Evolutionary conservation across 2,797 vertebrate genomes (phyloP).

Genomic region (Pangasius larnaudii): DNA sequence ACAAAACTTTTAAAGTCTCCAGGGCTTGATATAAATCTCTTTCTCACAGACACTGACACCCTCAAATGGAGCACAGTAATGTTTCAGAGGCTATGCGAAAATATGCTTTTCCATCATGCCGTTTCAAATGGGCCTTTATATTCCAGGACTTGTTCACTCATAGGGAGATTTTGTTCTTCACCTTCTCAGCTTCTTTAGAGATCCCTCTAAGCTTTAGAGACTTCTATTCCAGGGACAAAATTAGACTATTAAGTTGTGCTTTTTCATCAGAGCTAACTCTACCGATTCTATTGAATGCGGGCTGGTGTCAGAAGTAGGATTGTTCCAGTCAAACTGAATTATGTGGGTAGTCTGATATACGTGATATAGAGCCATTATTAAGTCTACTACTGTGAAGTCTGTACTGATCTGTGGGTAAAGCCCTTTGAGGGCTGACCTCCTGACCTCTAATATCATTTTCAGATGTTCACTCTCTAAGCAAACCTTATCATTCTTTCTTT

Average conservation of each 20-base stretch:
- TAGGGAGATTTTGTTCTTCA: not conserved
- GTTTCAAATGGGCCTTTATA: constrained; percentile 18
- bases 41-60: constrained; percentile 4
- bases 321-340: constrained; percentile 27
- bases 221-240: constrained; percentile 12
- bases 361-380: constrained; percentile 4
- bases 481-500: constrained; percentile 2
- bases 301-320: constrained; percentile 19
- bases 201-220: not conserved
- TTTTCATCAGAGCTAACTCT: constrained; percentile 27
- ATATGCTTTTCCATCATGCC: constrained; percentile 12
- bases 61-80: not conserved
- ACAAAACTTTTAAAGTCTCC: constrained; percentile 25
- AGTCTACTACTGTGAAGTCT: not conserved
- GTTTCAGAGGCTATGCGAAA: not conserved
- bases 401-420: not conserved
- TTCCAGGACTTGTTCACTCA: constrained; percentile 13
- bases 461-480: constrained; percentile 4
- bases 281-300: constrained; percentile 15
- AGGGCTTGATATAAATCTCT: not conserved
- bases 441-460: constrained; percentile 25
- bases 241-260: constrained; percentile 27
- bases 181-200: constrained; percentile 14
- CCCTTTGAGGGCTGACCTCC: not conserved
- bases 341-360: constrained; percentile 12